phyloP scores from a whole-genome alignment of 2,113 vertebrate genomes.

The Python bivittatus region DNA sequence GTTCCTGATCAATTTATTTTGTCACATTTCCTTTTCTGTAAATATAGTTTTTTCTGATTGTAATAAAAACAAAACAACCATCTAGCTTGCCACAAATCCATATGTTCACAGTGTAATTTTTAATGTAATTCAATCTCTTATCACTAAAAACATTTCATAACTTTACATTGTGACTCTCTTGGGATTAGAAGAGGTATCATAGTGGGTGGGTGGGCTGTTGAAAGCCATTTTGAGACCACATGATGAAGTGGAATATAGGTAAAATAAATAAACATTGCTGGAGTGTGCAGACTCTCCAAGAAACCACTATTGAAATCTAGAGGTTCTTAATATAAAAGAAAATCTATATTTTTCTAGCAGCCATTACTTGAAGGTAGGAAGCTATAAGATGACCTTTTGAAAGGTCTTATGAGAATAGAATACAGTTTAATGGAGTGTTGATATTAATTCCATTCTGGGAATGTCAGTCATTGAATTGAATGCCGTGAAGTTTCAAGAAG shows the following conservation, averaged over 20 bases:
- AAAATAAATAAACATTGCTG: neutral
- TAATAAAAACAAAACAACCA: neutral
- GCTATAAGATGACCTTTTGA: conserved; percentile 13
- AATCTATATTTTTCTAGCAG: neutral
- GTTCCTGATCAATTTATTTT: neutral
- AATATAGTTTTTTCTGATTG: neutral
- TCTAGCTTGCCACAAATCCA: neutral
- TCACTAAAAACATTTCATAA: neutral
- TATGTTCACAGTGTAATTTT: neutral
- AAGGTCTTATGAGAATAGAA: conserved; percentile 12
- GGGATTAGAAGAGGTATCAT: neutral
- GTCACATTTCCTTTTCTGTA: neutral
- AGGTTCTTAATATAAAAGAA: neutral
- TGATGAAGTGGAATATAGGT: neutral
- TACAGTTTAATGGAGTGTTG: conserved; percentile 10
- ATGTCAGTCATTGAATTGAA: neutral
- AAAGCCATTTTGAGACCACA: neutral
- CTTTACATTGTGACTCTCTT: neutral
- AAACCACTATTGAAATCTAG: neutral
- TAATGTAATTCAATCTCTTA: neutral
- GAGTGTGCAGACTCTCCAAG: neutral
- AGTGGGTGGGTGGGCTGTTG: neutral
- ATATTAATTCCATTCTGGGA: neutral
- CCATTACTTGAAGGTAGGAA: neutral
- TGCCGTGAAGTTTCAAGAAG: neutral